These are phyloP conservation scores for Philonicus albiceps DNA, from an alignment of 2,888 invertebrate species.

Conservation along the genomic window DNA sequence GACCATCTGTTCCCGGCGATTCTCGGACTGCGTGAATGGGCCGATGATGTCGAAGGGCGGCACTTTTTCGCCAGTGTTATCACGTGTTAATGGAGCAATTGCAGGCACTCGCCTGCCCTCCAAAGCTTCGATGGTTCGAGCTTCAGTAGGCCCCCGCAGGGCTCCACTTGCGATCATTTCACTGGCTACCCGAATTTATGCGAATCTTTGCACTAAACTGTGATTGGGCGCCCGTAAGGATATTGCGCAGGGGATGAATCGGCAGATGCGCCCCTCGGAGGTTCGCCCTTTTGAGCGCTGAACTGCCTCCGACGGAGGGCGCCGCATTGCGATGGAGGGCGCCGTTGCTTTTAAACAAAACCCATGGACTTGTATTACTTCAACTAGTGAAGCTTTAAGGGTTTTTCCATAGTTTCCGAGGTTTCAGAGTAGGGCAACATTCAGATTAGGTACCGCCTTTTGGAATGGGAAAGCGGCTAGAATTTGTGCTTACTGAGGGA, in stretches of 20 bases:
- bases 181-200: conserved; percentile 22
- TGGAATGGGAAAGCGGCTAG: neutral
- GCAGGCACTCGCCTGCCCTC: conserved; percentile 4
- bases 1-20: neutral
- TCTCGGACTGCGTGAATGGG: conserved; percentile 13
- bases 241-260: neutral
- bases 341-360: neutral
- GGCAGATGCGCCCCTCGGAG: neutral
- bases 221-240: neutral
- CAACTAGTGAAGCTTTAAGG: neutral
- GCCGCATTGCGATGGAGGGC: neutral
- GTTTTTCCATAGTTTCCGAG: neutral
- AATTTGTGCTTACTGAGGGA: neutral
- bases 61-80: conserved; percentile 15
- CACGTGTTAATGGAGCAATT: conserved; percentile 35
- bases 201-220: neutral
- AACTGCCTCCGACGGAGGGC: neutral
- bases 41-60: conserved; percentile 25
- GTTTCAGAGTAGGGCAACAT: neutral
- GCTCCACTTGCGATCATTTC: neutral
- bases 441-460: neutral
- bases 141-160: conserved; percentile 16
- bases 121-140: conserved; percentile 9
- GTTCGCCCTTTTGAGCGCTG: neutral
- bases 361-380: neutral